A percentile compares a stretch with the other conserved stretches of the same genome.
phyloP scores from a whole-genome alignment of 2,797 vertebrate genomes.

The Centropyge bicolor region DNA sequence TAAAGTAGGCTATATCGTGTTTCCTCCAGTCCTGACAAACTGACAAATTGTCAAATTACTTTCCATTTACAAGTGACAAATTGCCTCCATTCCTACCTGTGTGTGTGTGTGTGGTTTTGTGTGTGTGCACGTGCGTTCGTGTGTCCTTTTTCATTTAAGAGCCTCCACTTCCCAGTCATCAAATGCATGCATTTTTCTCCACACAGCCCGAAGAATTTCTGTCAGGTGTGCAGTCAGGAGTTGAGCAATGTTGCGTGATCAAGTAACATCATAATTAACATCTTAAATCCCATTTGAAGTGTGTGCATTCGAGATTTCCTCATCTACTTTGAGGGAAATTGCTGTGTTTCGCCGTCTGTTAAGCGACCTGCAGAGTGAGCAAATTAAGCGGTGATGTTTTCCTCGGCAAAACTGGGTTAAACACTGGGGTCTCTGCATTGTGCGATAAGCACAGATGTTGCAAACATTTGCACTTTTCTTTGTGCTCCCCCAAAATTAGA shows the following conservation, averaged over 20 bases:
- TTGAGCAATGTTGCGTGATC: constrained; percentile 62
- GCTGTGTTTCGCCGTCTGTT: constrained; percentile 73
- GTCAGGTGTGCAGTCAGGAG: constrained; percentile 67
- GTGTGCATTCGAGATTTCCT: constrained; percentile 60
- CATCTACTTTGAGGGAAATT: constrained; percentile 65
- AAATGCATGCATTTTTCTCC: constrained; percentile 29
- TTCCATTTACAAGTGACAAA: constrained; percentile 63
- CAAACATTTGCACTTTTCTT: constrained; percentile 81
- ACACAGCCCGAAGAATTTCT: constrained; percentile 55
- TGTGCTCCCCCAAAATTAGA: constrained; percentile 73
- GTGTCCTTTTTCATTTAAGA: constrained; percentile 27
- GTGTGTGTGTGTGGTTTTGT: constrained; percentile 26
- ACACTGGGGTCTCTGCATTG: constrained; percentile 74
- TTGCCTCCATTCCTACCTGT: constrained; percentile 38
- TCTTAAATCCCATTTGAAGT: constrained; percentile 71
- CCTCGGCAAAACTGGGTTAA: constrained; percentile 80
- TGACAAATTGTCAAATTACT: constrained; percentile 70
- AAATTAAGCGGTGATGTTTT: constrained; percentile 76
- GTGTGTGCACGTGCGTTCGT: constrained; percentile 28
- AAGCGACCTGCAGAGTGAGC: constrained; percentile 77
- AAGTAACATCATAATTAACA: constrained; percentile 80
- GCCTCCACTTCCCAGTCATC: constrained; percentile 44
- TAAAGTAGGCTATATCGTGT: constrained; percentile 51
- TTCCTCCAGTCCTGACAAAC: constrained; percentile 60
- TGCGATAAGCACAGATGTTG: constrained; percentile 77